Conservation (phyloP, 2,113 vertebrate species). For the Sus scrofa region DNA sequence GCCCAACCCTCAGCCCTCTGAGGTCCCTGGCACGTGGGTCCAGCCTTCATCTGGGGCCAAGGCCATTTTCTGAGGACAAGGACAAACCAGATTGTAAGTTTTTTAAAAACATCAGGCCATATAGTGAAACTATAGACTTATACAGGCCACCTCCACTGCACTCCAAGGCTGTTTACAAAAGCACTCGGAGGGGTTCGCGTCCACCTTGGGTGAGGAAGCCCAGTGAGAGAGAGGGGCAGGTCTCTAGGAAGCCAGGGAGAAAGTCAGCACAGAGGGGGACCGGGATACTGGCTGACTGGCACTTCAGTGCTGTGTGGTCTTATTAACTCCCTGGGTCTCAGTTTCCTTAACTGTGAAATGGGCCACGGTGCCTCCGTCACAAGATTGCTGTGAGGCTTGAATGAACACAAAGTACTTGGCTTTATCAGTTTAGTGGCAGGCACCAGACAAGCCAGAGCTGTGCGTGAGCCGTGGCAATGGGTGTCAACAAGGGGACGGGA, state of each 20-base stretch:
- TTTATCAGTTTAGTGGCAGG: neutral
- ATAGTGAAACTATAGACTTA: neutral
- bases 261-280: too few species aligned
- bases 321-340: neutral
- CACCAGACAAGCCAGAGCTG: neutral
- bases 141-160: neutral
- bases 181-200: neutral
- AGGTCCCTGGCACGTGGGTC: neutral
- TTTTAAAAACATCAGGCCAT: neutral
- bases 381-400: neutral
- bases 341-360: neutral
- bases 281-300: neutral
- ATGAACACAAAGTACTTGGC: neutral
- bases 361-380: neutral
- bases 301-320: neutral
- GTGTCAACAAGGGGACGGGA: accelerated
- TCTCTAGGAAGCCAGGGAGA: neutral
- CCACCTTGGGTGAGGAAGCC: neutral
- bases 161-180: neutral
- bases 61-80: neutral
- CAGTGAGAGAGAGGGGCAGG: neutral
- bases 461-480: neutral
- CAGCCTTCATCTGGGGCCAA: neutral
- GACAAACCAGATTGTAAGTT: neutral
- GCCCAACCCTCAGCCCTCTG: neutral